Base-by-base conservation (phyloP, 2,113 vertebrate genomes). In the Arvicanthis niloticus region DNA sequence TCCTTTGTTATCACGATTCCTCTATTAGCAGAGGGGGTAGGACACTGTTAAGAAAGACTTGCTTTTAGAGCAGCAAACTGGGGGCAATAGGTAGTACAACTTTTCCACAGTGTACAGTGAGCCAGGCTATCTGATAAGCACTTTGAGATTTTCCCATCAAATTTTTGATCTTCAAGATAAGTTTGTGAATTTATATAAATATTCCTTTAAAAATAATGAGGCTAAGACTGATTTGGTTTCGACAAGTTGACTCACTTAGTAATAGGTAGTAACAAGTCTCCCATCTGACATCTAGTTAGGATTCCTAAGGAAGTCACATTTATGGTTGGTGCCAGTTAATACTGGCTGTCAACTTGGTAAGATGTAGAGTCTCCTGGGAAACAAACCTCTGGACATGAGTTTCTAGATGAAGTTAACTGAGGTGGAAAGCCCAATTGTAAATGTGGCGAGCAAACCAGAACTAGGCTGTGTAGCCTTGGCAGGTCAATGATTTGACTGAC, bases 111-210 rank as follows among this genome's bases (percentile, higher is more conserved):
- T 51, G 40, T 56, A 53, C 60, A 82, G 37, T 37, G 29, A 77
- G 53, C 19, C 5, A 3, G 37, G 10, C 70, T 75, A 40, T 68
- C 1, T 34, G 48, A 87, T 12, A 42, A 8, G 24, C 24, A 60
- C 53, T 78, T 34, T 7, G 2, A 58, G 19, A 34, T 53, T 86
- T 91, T 84, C 68, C 24, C 70, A 17, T 3, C 76, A 7, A 80
- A 67, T 94, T 73, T 88, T 9, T 92, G 45, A 56, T 75, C 37
- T 91, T 96, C 62, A 94, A 91, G 78, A 84, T 60, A 45, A 93
- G 17, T 84, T 7, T 76, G 31, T 91, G 40, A 92, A 40, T 34
- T 77, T 60, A 77, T 21, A 82, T 2, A 81, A 26, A 87, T 16
- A 67, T 73, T 84, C 62, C 48, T 92, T 77, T 56, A 88, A 3